Evolutionary conservation across 2,797 vertebrate species (phyloP), one percentile per base, ranked within the genome.

Genomic region (Sandelia bainsii): DNA sequence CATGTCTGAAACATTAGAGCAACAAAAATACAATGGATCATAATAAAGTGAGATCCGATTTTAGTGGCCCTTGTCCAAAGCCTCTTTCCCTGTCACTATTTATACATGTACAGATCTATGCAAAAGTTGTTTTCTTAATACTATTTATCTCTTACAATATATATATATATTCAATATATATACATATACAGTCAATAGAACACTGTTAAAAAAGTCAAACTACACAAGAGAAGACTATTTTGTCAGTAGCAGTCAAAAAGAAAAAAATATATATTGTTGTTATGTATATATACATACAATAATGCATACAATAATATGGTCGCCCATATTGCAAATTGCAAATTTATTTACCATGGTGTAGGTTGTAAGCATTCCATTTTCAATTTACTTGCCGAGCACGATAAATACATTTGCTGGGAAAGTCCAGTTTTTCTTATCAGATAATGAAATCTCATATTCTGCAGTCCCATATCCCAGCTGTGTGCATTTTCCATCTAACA

Each of bases 391-490:
- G n/a, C 64, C n/a, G 46, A 70, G 79, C 74, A 84, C 81, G 90
- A 88, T 75, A 86, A 88, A 87, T 75, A 78, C 65, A 74, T 90
- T 90, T 81, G 60, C 76, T 64, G 71, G 62, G 37, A 75, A 78
- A 62, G 82, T 73, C 75, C 89, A 69, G 89, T 72, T 82, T 76
- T 56, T 46, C 72, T 84, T 89, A 91, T 91, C 90, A 89, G 76
- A 91, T 91, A 92, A 92, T 91, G 82, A 86, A 90, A 92, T 92
- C 89, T 89, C 74, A 86, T 82, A 81, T 88, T 87, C 8, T 2
- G 22, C 72, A 75, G 77, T 59, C 66, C 69, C 70, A 72, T 83
- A 75, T 75, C 74, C 80, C 81, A 67, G 69, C 59, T 45, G 60
- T 27, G 68, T 57, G 56, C 54, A 64, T 77, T 87, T 72, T 84